A percentile compares a stretch with the other conserved stretches of the same genome.
Conservation (phyloP, 1,140 invertebrate genomes). For the Zophobas morio region DNA sequence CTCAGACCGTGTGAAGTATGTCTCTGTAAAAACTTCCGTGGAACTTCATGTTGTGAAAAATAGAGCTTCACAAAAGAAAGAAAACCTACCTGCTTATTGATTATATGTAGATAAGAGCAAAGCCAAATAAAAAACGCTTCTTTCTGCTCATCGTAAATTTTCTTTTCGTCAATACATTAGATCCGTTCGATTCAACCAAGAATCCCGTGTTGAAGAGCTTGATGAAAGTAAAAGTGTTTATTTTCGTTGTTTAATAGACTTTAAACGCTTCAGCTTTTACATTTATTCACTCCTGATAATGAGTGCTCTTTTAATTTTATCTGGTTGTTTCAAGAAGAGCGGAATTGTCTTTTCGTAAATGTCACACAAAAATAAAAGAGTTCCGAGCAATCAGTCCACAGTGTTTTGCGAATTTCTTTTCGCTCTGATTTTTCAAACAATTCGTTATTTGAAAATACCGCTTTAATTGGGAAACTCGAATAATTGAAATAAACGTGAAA, state of each 20-base stretch:
- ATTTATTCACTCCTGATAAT: neutral
- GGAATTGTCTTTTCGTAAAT: neutral
- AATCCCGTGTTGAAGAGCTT: slow-evolving; percentile 14
- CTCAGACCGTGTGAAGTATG: no score
- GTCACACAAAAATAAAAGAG: neutral
- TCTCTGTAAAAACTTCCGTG: no score
- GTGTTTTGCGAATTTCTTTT: no score
- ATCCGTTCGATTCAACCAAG: slow-evolving; percentile 7
- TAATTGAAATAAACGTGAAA: neutral
- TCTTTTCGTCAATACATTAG: neutral
- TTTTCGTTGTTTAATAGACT: slow-evolving; percentile 33
- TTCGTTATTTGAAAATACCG: no score
- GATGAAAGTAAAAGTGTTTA: slow-evolving; percentile 36
- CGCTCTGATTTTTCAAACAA: no score
- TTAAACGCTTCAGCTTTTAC: slow-evolving; percentile 2
- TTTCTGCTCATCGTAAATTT: neutral
- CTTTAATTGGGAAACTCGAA: no score
- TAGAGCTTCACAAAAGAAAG: no score
- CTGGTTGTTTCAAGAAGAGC: neutral
- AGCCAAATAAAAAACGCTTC: slow-evolving; percentile 18
- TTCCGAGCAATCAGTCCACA: no score
- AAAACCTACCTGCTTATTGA: neutral
- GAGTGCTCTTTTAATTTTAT: neutral
- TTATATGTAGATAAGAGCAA: slow-evolving; percentile 18
- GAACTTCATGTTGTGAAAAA: no score